phyloP scores from a whole-genome alignment of 2,113 vertebrate species.

The Chaetura pelagica region DNA sequence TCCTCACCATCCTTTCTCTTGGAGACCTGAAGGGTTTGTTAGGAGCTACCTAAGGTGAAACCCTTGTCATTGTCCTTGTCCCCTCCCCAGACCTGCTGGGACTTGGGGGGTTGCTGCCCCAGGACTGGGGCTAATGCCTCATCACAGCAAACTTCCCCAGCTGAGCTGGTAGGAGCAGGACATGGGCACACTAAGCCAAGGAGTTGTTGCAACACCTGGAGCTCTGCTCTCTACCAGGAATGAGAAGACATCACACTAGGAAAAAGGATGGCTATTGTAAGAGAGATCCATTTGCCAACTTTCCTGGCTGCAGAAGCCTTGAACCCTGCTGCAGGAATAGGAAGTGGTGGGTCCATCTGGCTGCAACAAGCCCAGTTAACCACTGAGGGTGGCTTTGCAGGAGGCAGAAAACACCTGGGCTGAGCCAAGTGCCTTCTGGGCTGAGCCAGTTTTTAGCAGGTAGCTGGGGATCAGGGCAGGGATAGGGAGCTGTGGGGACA shows the following conservation, averaged over 20 bases:
- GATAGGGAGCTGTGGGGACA: not conserved
- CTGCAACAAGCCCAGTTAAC: accelerated
- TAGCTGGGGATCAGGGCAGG: not conserved
- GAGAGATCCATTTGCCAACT: not conserved
- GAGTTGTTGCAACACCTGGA: not conserved
- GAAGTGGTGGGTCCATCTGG: accelerated
- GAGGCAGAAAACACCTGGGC: not conserved
- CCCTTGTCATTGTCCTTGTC: not conserved
- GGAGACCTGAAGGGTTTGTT: not conserved
- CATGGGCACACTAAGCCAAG: not conserved
- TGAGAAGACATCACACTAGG: not conserved
- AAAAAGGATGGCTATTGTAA: not conserved
- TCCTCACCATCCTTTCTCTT: not conserved
- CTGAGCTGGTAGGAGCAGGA: not conserved
- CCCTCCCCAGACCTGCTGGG: not conserved
- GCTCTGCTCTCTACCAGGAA: not conserved
- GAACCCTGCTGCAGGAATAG: not conserved
- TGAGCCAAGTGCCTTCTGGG: not conserved
- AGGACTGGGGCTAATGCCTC: not conserved
- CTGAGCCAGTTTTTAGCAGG: not conserved
- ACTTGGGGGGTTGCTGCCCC: not conserved
- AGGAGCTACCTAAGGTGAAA: no score
- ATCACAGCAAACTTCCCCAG: accelerated
- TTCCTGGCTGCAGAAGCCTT: not conserved
- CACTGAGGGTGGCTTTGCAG: not conserved